Base-by-base conservation (phyloP, 2,888 invertebrate species). In the Proisotoma minuta region DNA sequence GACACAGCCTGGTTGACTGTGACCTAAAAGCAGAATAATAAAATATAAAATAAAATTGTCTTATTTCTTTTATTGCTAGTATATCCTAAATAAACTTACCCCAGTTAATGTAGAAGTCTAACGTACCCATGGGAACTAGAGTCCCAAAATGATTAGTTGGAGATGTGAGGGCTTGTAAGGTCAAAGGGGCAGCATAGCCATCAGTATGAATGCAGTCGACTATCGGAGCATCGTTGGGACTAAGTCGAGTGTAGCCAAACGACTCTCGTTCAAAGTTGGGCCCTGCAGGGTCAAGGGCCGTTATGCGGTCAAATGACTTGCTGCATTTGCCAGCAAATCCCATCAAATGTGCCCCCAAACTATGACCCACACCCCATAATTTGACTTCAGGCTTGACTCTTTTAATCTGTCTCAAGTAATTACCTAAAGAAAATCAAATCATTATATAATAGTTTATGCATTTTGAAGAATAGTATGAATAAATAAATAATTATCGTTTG, bases 191-290 rank as follows among this genome's bases (percentile, higher is more conserved):
- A 15, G 61, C 57, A 34, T 62, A 62, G 2, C 68, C 68, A 24
- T 68, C 68, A 1, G 68, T 68, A 50, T 68, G 68, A 23, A 68
- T 65, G 18, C 63, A 63, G 28, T 68, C 68, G n/a, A 68, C 65
- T 24, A 68, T 58, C 10, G 65, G 59, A n/a, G 68, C 65, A 26
- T 68, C 68, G 1, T 48, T 40, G 1, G 65, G 26, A 4, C 48
- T 34, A 3, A 68, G 54, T 49, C 65, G 54, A 18, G 59, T 58
- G 15, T 57, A 59, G 15, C 59, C 57, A 12, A 68, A 63, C 5
- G 43, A 43, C 43, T 65, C 65, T 29, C 59, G 54, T 47, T 65
- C 68, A 53, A 68, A 68, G 29, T 61, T 63, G 1, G 68, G 68
- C 3, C 68, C 29, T 4, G 24, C 52, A 4, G 61, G 62, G 18